Percentiles rank a stretch among this genome's conserved stretches.
phyloP scores from a whole-genome alignment of 1,140 invertebrate genomes.

The Araneus ventricosus region DNA sequence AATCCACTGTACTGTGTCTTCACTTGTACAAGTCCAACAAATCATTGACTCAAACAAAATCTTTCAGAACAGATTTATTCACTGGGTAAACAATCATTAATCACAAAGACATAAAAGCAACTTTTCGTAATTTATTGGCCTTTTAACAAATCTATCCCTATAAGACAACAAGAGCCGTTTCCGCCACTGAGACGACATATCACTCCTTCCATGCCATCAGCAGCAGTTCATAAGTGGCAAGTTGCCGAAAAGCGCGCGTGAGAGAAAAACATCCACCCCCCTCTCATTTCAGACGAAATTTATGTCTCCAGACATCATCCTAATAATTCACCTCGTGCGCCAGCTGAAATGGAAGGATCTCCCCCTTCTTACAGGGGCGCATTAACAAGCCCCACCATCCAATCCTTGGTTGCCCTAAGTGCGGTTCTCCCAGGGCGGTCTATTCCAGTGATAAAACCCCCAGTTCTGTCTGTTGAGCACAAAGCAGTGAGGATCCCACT shows the following conservation, averaged over 20 bases:
- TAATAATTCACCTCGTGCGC: neutral
- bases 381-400: conserved; percentile 43
- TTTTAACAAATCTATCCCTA: neutral
- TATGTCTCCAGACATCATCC: neutral
- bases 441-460: conserved; percentile 16
- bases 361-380: neutral
- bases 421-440: conserved; percentile 23
- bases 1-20: no score
- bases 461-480: neutral
- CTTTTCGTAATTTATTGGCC: neutral
- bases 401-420: conserved; percentile 39
- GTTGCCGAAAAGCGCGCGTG: neutral
- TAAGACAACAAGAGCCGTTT: neutral
- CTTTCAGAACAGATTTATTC: no score
- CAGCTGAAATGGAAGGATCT: conserved; percentile 40
- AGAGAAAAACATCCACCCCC: neutral
- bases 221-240: neutral
- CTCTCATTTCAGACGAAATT: neutral
- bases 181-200: neutral
- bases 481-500: neutral
- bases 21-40: neutral
- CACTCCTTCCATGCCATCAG: neutral
- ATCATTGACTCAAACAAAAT: neutral
- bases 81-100: neutral
- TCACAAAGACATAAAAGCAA: neutral